These are phyloP conservation scores for Thamnaconus septentrionalis DNA, from an alignment of 2,113 vertebrate species.

Conservation along the genomic window DNA sequence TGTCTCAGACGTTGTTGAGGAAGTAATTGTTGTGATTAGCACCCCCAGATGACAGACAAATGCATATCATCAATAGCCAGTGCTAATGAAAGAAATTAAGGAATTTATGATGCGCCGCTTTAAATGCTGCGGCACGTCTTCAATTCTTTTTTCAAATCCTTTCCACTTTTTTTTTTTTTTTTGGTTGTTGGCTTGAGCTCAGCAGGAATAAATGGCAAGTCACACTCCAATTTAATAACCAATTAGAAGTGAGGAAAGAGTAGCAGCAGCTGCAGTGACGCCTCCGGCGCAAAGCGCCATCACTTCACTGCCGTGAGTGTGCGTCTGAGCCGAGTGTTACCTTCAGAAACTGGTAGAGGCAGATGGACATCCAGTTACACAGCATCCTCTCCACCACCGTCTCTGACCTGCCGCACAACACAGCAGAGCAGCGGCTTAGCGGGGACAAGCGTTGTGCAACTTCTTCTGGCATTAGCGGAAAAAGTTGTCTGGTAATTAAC, in stretches of 20 bases:
- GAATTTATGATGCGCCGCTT: neutral
- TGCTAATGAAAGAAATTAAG: conserved; percentile 21
- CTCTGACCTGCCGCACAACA: conserved; percentile 82
- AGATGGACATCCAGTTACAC: conserved; percentile 99
- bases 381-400: conserved; percentile 98
- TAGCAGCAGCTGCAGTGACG: no score
- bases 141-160: no score
- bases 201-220: neutral
- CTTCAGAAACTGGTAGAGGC: conserved; percentile 96
- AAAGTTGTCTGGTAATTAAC: no score
- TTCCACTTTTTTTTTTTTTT: no score
- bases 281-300: no score
- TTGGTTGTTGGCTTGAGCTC: no score
- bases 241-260: neutral
- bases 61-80: conserved; percentile 17
- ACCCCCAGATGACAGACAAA: conserved; percentile 27
- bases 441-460: no score
- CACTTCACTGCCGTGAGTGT: no score
- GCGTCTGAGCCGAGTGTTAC: conserved; percentile 64
- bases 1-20: conserved; percentile 33
- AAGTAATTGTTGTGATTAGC: conserved; percentile 50
- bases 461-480: no score
- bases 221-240: neutral
- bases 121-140: no score
- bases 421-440: conserved; percentile 21